Evolutionary conservation across 2,797 vertebrate genomes (phyloP).

Genomic region (Pterois miles): DNA sequence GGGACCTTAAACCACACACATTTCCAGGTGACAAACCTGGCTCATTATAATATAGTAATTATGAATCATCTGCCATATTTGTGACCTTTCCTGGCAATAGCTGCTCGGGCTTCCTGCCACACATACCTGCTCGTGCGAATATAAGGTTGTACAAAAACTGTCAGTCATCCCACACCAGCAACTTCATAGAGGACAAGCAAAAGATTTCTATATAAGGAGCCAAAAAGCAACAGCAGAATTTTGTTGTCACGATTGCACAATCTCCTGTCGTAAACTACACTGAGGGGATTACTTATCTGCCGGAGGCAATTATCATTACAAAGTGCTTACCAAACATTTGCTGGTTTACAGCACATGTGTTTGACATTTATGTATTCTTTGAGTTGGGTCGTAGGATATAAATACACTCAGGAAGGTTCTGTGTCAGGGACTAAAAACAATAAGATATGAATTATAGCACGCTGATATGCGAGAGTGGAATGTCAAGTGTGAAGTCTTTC

Average conservation of each 20-base stretch:
- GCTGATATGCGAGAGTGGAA: conserved; percentile 16
- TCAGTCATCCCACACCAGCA: conserved; percentile 37
- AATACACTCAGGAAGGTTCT: conserved; percentile 61
- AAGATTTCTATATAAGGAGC: conserved; percentile 77
- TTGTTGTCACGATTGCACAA: conserved; percentile 76
- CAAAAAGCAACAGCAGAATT: conserved; percentile 53
- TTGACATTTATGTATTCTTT: conserved; percentile 68
- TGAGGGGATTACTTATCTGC: conserved; percentile 67
- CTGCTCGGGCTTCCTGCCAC: conserved; percentile 38
- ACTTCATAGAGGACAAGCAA: conserved; percentile 39
- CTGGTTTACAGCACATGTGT: conserved; percentile 71
- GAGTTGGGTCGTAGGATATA: conserved; percentile 59
- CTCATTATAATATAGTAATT: conserved; percentile 8
- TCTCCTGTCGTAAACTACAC: conserved; percentile 64
- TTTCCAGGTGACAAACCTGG: background rate
- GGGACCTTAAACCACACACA: background rate
- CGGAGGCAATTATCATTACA: conserved; percentile 76
- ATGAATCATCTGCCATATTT: conserved; percentile 45
- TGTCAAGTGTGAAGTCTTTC: conserved; percentile 23
- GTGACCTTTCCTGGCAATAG: conserved; percentile 5
- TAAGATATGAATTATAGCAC: conserved; percentile 23
- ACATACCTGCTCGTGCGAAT: conserved; percentile 23
- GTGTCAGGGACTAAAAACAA: conserved; percentile 44
- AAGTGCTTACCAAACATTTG: conserved; percentile 73
- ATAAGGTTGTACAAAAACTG: conserved; percentile 23